phyloP scores from a whole-genome alignment of 1,140 invertebrate species.

The Rhopalosiphum padi region DNA sequence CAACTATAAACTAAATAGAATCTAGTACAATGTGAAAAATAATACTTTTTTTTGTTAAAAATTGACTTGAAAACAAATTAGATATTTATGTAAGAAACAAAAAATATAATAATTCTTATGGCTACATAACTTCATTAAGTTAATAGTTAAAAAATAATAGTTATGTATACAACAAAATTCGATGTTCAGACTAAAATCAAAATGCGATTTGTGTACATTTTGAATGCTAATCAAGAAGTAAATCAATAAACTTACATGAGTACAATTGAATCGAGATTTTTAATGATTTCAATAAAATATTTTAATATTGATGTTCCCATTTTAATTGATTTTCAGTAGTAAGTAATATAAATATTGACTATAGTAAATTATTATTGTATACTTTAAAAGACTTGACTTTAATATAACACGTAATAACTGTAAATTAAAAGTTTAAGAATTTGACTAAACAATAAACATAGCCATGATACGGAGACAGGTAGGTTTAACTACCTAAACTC shows the following conservation, averaged over 20 bases:
- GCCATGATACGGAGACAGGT: not conserved
- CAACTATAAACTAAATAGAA: too few species aligned
- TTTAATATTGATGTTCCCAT: constrained; percentile 12
- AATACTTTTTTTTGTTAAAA: not conserved
- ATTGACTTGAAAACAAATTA: not conserved
- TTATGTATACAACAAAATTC: not conserved
- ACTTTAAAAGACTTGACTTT: not conserved
- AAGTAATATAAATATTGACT: not conserved
- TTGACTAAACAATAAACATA: not conserved
- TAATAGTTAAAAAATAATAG: not conserved
- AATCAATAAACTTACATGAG: constrained; percentile 33
- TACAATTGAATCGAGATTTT: constrained; percentile 28
- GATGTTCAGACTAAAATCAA: not conserved
- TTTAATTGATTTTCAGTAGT: not conserved
- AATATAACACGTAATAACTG: not conserved
- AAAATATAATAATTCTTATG: not conserved
- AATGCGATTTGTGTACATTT: not conserved
- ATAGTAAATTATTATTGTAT: not conserved
- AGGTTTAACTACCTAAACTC: too few species aligned
- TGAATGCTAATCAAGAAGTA: not conserved
- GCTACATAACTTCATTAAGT: not conserved
- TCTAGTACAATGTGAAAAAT: not conserved
- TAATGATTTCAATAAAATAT: constrained; percentile 19
- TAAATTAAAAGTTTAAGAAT: not conserved
- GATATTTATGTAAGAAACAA: not conserved